Base-by-base conservation (phyloP, 2,113 vertebrate genomes). In the Setophaga petechia region DNA sequence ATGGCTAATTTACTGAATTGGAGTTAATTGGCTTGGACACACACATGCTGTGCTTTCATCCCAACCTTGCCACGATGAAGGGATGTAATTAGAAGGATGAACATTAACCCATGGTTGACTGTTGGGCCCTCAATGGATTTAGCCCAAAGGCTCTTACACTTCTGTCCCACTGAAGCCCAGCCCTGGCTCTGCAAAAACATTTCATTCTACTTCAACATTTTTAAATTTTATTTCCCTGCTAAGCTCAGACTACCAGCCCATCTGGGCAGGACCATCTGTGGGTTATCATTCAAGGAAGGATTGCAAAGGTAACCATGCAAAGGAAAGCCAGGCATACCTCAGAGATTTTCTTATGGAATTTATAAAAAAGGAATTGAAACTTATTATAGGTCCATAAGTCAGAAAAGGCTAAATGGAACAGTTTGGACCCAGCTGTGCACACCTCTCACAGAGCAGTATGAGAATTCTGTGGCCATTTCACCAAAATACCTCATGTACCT, bases 31-130 rank as follows among this genome's bases (percentile, higher is more conserved):
- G 39, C 89, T 91, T 31, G 51, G 78, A 58, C 8, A 11, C 63
- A 91, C 93, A 71, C 74, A 66, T 23, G 65, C 87, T 94, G 93
- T 87, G 88, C 84, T 86, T 92, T 94, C 93, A 82, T 77, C 90
- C 91, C 87, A 75, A 12, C 3, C 4, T 41, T 74, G 84, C 37
- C 18, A 19, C 0, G 1, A 58, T 9, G 43, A 65, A 84, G 33
- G 49, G 68, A 43, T 85, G 87, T 69, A 84, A 89, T 84, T 66
- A 83, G 46, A 81, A 92, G 71, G 69, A 84, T 15, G 37, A 96
- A 90, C 22, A 89, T 91, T 90, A 94, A 96, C 68, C 55, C n/a
- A 8, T 13, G 37, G 92, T 25, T 81, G 52, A 85, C 77, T 93
- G 67, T 65, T 84, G 69, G 75, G 84, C 69, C 58, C 31, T 14